Conservation (phyloP, 2,888 invertebrate genomes). For the Parochlus steinenii region DNA sequence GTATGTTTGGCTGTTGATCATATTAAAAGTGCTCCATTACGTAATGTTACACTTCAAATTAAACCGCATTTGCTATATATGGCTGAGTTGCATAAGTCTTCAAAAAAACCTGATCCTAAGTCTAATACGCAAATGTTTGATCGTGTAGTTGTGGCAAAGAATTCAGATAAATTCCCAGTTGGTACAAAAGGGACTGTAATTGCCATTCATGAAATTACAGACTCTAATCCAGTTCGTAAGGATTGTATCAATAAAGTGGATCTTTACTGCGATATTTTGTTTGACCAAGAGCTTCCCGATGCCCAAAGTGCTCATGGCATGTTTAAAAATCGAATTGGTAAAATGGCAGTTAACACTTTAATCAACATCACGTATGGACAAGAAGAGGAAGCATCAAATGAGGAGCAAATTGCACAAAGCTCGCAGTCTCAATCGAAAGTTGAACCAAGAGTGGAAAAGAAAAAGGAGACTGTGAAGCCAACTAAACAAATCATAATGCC, state of each 20-base stretch:
- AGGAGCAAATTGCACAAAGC: no score
- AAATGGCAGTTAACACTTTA: slow-evolving; percentile 24
- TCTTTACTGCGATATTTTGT: slow-evolving; percentile 58
- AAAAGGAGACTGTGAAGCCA: background rate
- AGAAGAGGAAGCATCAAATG: background rate
- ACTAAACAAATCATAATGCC: slow-evolving; percentile 1
- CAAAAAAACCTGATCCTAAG: slow-evolving; percentile 46
- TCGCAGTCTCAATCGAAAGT: no score
- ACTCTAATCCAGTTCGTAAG: slow-evolving; percentile 31
- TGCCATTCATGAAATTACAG: slow-evolving; percentile 36
- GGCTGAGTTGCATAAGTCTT: slow-evolving; percentile 34
- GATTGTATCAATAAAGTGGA: slow-evolving; percentile 36
- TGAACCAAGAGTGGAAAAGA: no score
- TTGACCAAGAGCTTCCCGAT: slow-evolving; percentile 59
- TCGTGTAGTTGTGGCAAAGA: slow-evolving; percentile 63
- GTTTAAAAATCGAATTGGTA: background rate
- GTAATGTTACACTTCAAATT: slow-evolving; percentile 51
- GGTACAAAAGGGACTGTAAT: slow-evolving; percentile 75
- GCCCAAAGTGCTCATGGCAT: slow-evolving; percentile 30
- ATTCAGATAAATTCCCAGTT: slow-evolving; percentile 45
- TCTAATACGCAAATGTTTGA: slow-evolving; percentile 58
- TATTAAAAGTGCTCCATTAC: slow-evolving; percentile 27
- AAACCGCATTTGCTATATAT: slow-evolving; percentile 55
- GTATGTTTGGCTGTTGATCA: slow-evolving; percentile 28
- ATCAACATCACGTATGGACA: slow-evolving; percentile 13